These are phyloP conservation scores for Ctenodactylus gundi DNA, from an alignment of 2,113 vertebrate genomes.

Conservation along the genomic window DNA sequence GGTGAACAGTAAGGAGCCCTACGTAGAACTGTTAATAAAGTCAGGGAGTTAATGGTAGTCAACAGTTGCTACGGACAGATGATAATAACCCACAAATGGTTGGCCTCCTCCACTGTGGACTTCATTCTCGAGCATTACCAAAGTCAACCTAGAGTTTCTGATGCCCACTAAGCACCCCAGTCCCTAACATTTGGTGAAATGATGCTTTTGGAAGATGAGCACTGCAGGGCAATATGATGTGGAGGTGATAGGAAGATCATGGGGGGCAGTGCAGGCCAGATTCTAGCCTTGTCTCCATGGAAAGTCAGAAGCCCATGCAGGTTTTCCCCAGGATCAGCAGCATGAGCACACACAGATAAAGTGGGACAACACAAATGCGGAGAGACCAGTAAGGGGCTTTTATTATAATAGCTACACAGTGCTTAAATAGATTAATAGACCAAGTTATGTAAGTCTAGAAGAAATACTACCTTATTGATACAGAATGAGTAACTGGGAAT, in stretches of 20 bases:
- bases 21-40: background rate
- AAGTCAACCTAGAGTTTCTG: background rate
- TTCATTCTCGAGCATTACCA: background rate
- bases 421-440: background rate
- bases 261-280: too few species aligned
- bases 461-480: background rate
- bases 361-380: background rate
- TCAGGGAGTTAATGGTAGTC: background rate
- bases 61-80: background rate
- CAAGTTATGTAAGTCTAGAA: background rate
- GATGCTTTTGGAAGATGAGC: conserved; percentile 4
- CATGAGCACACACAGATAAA: background rate
- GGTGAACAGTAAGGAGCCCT: background rate
- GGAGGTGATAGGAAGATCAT: background rate
- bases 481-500: background rate
- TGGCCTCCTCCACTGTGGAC: background rate
- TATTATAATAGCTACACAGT: background rate
- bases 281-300: background rate
- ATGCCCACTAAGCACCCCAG: background rate
- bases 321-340: background rate
- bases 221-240: background rate
- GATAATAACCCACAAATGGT: background rate
- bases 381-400: background rate
- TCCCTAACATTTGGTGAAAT: background rate
- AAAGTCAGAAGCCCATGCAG: background rate